Evolutionary conservation across 2,888 invertebrate genomes (phyloP).

Genomic region (Archips xylosteana): DNA sequence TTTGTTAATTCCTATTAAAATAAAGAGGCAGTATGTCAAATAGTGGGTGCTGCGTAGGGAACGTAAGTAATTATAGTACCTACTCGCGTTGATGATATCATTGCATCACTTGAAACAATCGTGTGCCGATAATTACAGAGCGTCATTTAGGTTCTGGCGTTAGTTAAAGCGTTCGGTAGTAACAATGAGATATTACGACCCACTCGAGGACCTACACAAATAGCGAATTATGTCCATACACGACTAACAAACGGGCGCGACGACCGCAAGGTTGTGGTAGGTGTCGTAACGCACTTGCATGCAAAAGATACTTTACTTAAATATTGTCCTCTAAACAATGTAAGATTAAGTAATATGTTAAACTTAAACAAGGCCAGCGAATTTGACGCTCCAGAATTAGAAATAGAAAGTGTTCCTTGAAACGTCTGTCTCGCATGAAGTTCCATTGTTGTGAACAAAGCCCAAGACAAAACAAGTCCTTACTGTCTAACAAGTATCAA

Average conservation of each 20-base stretch:
- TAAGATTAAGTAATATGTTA: slow-evolving; percentile 3
- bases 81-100: slow-evolving; percentile 37
- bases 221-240: slow-evolving; percentile 73
- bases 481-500: slow-evolving; percentile 58
- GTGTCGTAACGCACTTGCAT: slow-evolving; percentile 58
- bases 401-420: slow-evolving; percentile 43
- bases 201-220: slow-evolving; percentile 72
- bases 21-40: background rate
- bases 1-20: background rate
- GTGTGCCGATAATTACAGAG: slow-evolving; percentile 62
- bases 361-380: background rate
- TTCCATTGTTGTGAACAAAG: slow-evolving; percentile 45
- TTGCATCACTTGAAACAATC: slow-evolving; percentile 53
- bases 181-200: slow-evolving; percentile 77
- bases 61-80: background rate
- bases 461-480: slow-evolving; percentile 44
- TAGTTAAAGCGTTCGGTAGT: slow-evolving; percentile 67
- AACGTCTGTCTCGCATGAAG: slow-evolving; percentile 43
- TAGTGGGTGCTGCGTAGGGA: slow-evolving; percentile 4
- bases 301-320: slow-evolving; percentile 22
- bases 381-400: slow-evolving; percentile 12
- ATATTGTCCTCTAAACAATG: slow-evolving; percentile 6
- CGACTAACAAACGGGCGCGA: slow-evolving; percentile 70
- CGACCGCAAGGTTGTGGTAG: slow-evolving; percentile 72
- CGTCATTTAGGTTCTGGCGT: slow-evolving; percentile 62